These are phyloP conservation scores for Holothuria scabra DNA, from an alignment of 53 echinoderm and acorn worm species.

Conservation along the genomic window DNA sequence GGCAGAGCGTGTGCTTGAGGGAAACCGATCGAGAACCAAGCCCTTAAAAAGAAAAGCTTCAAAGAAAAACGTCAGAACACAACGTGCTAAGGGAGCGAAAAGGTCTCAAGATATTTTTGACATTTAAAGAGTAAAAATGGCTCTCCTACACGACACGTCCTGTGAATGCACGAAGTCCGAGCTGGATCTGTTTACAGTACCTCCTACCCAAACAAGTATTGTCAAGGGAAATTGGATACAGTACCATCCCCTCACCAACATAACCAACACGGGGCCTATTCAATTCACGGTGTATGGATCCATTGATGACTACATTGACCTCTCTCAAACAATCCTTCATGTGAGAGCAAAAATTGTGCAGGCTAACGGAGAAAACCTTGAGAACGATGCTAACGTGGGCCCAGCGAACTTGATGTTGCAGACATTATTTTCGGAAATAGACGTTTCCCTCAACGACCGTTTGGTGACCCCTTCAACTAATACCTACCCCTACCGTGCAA, in stretches of 20 bases:
- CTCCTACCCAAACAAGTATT: conserved; percentile 66
- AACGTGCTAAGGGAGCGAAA: conserved; percentile 57
- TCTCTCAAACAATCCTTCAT: conserved; percentile 56
- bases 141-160: conserved; percentile 18
- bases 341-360: conserved; percentile 55
- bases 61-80: conserved; percentile 22
- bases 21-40: not conserved
- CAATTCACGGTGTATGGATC: conserved; percentile 61
- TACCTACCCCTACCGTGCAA: conserved; percentile 68
- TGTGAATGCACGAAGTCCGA: conserved; percentile 57
- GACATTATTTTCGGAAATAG: conserved; percentile 68
- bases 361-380: conserved; percentile 55
- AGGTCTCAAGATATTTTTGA: conserved; percentile 61
- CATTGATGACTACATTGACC: conserved; percentile 55
- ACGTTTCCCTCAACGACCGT: conserved; percentile 64
- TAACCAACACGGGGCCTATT: conserved; percentile 50
- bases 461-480: conserved; percentile 63
- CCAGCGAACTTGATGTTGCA: conserved; percentile 68
- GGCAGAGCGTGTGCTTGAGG: conserved; percentile 56
- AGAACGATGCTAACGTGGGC: conserved; percentile 51
- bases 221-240: conserved; percentile 68
- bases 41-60: conserved; percentile 42
- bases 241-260: conserved; percentile 68
- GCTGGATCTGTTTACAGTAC: conserved; percentile 68
- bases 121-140: not conserved